phyloP scores from a whole-genome alignment of 2,113 vertebrate genomes.

The Hyperopisus bebe region DNA sequence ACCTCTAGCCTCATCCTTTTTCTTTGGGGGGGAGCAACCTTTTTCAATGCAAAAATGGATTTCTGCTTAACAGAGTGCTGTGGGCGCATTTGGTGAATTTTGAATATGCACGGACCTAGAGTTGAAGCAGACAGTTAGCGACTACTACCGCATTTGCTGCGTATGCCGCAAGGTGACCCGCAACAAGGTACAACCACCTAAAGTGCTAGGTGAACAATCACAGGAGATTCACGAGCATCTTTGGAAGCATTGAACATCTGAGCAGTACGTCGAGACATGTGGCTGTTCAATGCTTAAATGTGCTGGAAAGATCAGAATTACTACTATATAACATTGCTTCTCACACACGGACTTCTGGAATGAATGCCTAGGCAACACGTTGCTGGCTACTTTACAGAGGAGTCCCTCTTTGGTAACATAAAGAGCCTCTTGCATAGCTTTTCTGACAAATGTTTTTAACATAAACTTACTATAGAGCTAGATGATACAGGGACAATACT shows the following conservation, averaged over 20 bases:
- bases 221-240: constrained; percentile 12
- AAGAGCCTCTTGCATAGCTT: constrained; percentile 38
- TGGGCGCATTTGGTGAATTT: constrained; percentile 3
- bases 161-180: background rate
- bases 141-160: background rate
- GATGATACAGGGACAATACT: constrained; percentile 43
- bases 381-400: constrained; percentile 12
- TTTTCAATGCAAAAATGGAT: background rate
- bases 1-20: background rate
- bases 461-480: constrained; percentile 21
- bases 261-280: constrained; percentile 28
- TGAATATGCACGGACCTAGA: background rate
- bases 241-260: constrained; percentile 16
- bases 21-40: background rate
- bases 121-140: background rate
- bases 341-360: constrained; percentile 44
- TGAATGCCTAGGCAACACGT: constrained; percentile 32
- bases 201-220: constrained; percentile 62
- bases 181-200: constrained; percentile 48
- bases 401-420: constrained; percentile 52
- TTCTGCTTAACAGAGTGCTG: constrained; percentile 34
- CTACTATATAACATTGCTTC: constrained; percentile 24
- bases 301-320: constrained; percentile 28
- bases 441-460: background rate
- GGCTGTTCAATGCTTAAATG: constrained; percentile 22